These are phyloP conservation scores for Biston betularia DNA, from an alignment of 2,888 invertebrate species.

Conservation along the genomic window DNA sequence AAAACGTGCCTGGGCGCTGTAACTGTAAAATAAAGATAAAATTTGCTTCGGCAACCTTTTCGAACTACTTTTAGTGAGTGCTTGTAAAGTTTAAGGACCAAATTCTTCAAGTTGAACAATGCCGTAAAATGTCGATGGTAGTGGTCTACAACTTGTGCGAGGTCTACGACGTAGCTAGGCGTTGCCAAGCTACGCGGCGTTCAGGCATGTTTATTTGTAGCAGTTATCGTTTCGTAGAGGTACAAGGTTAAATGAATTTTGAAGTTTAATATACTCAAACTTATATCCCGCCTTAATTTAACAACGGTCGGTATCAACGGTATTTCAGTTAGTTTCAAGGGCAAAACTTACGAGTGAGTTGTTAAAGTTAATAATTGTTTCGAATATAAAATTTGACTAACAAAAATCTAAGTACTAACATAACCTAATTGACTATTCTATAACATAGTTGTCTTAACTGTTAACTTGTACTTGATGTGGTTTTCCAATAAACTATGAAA, in stretches of 20 bases:
- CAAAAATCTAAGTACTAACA: no score
- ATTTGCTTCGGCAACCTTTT: slow-evolving; percentile 22
- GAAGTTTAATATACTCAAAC: slow-evolving; percentile 2
- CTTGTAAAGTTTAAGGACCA: slow-evolving; percentile 27
- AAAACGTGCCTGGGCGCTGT: slow-evolving; percentile 18
- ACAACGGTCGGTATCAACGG: neutral
- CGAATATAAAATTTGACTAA: no score
- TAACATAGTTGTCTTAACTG: no score
- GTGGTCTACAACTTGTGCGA: slow-evolving; percentile 36
- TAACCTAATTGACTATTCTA: no score
- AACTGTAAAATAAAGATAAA: slow-evolving; percentile 28
- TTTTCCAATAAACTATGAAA: neutral
- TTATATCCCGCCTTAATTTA: neutral
- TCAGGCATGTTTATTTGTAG: slow-evolving; percentile 25
- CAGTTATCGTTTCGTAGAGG: slow-evolving; percentile 15
- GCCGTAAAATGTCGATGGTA: slow-evolving; percentile 32
- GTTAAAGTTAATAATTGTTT: no score
- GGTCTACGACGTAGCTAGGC: slow-evolving; percentile 38
- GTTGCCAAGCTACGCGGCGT: slow-evolving; percentile 34
- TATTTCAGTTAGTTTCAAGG: no score
- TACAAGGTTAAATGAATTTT: slow-evolving; percentile 27
- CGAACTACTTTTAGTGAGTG: slow-evolving; percentile 24
- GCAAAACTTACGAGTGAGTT: neutral
- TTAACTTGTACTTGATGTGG: neutral
- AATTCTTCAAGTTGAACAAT: slow-evolving; percentile 18